Evolutionary conservation across 1,140 invertebrate species (phyloP).

Genomic region (Mactra quadrangularis): DNA sequence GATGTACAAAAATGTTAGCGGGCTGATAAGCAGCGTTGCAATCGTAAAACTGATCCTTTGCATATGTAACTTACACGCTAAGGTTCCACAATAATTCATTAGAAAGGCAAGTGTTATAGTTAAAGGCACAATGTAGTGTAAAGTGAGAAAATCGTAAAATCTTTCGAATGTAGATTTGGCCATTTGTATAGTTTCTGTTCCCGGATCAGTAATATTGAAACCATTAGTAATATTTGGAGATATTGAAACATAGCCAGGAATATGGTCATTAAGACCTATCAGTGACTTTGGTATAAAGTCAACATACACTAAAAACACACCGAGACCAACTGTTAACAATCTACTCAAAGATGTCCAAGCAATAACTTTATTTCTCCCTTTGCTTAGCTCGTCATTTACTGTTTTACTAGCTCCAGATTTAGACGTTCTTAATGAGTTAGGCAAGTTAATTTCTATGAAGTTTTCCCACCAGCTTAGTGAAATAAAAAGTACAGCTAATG

Average conservation of each 20-base stretch:
- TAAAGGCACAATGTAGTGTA: slow-evolving; percentile 28
- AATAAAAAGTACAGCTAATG: slow-evolving; percentile 82
- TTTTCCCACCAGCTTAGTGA: slow-evolving; percentile 99
- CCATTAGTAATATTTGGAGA: too few species aligned
- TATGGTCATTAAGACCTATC: too few species aligned
- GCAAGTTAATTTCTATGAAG: slow-evolving; percentile 88
- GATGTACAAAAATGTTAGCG: background rate
- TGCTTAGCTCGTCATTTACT: background rate
- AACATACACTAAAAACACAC: background rate
- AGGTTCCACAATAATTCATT: slow-evolving; percentile 31
- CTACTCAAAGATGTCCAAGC: background rate
- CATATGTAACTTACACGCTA: slow-evolving; percentile 72
- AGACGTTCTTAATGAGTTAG: background rate
- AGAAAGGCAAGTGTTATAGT: slow-evolving; percentile 56
- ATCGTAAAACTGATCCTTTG: slow-evolving; percentile 66
- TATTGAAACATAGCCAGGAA: too few species aligned
- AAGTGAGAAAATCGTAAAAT: background rate
- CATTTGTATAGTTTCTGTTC: too few species aligned
- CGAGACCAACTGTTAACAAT: background rate
- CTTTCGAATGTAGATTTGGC: too few species aligned
- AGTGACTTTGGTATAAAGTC: too few species aligned
- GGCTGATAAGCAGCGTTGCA: slow-evolving; percentile 62
- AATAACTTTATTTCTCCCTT: slow-evolving; percentile 15
- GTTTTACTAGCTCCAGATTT: background rate
- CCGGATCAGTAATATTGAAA: too few species aligned